phyloP scores from a whole-genome alignment of 2,797 vertebrate genomes.

The Brachyrhaphis roseni region DNA sequence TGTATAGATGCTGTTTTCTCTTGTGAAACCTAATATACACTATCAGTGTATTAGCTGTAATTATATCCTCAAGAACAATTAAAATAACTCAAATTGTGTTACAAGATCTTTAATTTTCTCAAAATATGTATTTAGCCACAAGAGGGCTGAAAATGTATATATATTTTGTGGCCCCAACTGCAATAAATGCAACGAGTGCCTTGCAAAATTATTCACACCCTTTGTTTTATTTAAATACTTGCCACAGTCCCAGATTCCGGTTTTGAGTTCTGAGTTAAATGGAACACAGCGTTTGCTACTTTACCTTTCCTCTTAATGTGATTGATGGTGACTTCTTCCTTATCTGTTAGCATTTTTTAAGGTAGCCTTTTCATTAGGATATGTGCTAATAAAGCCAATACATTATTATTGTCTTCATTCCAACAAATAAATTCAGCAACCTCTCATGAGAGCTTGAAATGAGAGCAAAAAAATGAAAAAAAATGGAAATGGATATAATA shows the following conservation, averaged over 20 bases:
- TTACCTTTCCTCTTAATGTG: not conserved
- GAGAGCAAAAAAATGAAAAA: not conserved
- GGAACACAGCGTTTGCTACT: not conserved
- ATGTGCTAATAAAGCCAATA: not conserved
- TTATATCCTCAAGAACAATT: not conserved
- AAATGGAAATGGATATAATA: not conserved
- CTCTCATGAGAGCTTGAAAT: not conserved
- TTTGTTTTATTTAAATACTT: too few relatives aligned
- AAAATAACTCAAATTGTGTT: not conserved
- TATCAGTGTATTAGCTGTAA: constrained; percentile 9
- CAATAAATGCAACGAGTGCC: not conserved
- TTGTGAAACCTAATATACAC: constrained; percentile 3
- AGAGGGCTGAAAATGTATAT: too few relatives aligned
- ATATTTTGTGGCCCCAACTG: not conserved
- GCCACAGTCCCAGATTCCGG: not conserved
- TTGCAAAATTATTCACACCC: not conserved
- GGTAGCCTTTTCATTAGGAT: not conserved
- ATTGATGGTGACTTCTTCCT: not conserved
- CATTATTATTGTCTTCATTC: not conserved
- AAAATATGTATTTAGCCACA: not conserved
- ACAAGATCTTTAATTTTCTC: not conserved
- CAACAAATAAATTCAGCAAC: not conserved
- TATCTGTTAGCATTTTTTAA: not conserved
- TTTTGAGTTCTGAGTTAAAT: not conserved
- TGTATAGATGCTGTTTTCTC: constrained; percentile 1